phyloP scores from a whole-genome alignment of 2,797 vertebrate species.

The Hemitrygon akajei region DNA sequence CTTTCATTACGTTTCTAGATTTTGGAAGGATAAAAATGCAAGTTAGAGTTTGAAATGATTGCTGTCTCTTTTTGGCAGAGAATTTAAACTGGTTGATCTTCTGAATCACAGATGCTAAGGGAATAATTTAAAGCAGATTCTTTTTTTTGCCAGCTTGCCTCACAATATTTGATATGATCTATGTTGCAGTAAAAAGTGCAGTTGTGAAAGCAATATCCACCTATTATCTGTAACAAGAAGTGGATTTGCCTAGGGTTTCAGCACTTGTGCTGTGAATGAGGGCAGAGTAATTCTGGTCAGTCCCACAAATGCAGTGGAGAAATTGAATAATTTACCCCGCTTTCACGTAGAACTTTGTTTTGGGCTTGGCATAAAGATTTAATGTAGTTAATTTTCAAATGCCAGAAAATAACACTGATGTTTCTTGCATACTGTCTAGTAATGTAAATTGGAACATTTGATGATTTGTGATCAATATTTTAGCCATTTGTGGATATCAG shows the following conservation, averaged over 20 bases:
- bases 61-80: too few species aligned
- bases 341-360: background rate
- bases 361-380: background rate
- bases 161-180: background rate
- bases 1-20: too few species aligned
- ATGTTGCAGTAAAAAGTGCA: background rate
- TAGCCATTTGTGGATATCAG: background rate
- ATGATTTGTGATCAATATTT: background rate
- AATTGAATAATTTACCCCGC: background rate
- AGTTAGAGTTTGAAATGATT: too few species aligned
- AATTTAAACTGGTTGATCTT: background rate
- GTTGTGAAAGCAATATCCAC: background rate
- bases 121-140: background rate
- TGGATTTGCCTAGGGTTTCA: background rate
- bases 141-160: background rate
- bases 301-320: background rate
- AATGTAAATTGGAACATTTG: background rate
- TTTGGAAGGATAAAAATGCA: background rate
- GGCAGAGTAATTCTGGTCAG: background rate
- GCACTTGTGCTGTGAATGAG: background rate
- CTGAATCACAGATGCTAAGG: background rate
- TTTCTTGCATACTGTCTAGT: background rate
- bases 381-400: background rate
- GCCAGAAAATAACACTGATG: background rate
- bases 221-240: background rate